Evolutionary conservation across 2,113 vertebrate species (phyloP).

Genomic region (Sclerurus mexicanus): DNA sequence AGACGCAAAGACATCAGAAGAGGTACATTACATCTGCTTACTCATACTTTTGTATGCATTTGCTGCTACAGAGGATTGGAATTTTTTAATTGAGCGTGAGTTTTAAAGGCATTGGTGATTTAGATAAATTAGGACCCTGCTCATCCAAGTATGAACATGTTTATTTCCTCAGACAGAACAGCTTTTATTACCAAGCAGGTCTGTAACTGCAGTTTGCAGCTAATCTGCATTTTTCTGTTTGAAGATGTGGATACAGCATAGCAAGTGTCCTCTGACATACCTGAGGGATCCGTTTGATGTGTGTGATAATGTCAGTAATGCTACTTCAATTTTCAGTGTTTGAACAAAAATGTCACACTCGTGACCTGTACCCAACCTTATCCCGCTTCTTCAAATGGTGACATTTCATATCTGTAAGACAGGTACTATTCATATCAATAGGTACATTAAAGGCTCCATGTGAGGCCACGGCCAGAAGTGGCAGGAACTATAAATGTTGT

Average conservation of each 20-base stretch:
- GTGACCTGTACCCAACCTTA: background rate
- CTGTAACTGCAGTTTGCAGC: background rate
- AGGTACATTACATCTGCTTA: background rate
- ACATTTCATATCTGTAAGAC: background rate
- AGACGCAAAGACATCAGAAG: background rate
- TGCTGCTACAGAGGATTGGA: background rate
- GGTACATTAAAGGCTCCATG: background rate
- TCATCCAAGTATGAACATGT: background rate
- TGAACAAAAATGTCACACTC: background rate
- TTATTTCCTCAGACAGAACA: background rate
- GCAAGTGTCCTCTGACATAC: background rate
- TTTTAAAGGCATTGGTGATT: background rate
- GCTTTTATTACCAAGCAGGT: background rate
- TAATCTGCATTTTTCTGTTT: background rate
- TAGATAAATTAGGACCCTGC: background rate
- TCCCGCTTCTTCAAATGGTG: background rate
- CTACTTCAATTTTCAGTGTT: background rate
- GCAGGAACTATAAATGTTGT: background rate
- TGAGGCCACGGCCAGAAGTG: background rate
- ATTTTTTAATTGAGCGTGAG: background rate
- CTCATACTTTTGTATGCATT: background rate
- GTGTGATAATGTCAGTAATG: background rate
- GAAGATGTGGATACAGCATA: background rate
- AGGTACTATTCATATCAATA: background rate
- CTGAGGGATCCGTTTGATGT: background rate